Base-by-base conservation (phyloP, 2,797 vertebrate species). In the Nyctalus aviator region DNA sequence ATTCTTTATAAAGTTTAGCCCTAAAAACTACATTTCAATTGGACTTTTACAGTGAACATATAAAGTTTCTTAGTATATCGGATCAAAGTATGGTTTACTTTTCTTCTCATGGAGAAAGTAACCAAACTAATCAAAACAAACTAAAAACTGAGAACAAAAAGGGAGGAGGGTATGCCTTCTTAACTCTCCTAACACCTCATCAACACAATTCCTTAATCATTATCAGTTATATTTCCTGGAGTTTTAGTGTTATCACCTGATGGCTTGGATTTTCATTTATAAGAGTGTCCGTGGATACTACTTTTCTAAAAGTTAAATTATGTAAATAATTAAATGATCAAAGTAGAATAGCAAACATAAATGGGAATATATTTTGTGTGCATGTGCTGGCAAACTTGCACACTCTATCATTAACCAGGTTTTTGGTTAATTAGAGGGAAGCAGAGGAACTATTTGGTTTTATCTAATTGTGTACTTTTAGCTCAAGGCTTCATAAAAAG, bases 1-100 rank as follows among this genome's bases (percentile, higher is more conserved):
- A 27, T 91, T 96, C 92, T 93, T 92, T 94, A 53, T 91, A 78
- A 82, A 83, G 48, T 50, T 88, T 84, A 86, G 23, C 30, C 92
- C 72, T 84, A 50, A 83, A 94, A 75, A 92, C 75, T 88, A 59
- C 66, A 66, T n/a, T 93, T 53, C 96, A 97, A 88, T 66, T 95
- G 88, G 97, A 95, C 57, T 18, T 79, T 0, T 5, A 71, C 11
- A 91, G 87, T 91, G 95, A 92, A 71, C 21, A 79, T 68, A 89
- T 76, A 69, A 84, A 94, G 53, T 23, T 96, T 96, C 91, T 68
- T 94, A 48, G 37, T 86, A 57, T 82, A 73, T 92, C 94, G 46
- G 37, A 73, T 92, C 32, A 62, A 83, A 90, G 68, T 93, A 72
- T 59, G 73, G 46, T 75, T 95, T 91, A 87, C 12, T 64, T 88